These are phyloP conservation scores for Drymonia ruficornis DNA, from an alignment of 2,888 invertebrate genomes.

Conservation along the genomic window DNA sequence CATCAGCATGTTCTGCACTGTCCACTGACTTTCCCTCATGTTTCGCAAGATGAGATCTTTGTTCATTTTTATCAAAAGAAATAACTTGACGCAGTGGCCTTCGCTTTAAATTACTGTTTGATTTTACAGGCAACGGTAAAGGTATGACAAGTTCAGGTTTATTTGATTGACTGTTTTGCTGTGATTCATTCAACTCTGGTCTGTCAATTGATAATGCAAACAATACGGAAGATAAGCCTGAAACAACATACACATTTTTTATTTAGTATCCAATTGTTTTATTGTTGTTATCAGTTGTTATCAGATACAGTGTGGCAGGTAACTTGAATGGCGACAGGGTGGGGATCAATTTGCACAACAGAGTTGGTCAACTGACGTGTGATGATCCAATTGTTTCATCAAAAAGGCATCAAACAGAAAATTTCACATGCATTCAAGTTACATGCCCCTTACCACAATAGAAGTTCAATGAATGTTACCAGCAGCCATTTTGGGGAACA, in stretches of 20 bases:
- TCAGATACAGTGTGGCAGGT: background rate
- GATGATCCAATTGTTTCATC: too few species aligned
- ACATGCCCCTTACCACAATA: too few species aligned
- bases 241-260: conserved; percentile 43
- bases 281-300: conserved; percentile 8
- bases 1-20: conserved; percentile 42
- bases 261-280: conserved; percentile 12
- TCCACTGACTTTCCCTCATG: conserved; percentile 46
- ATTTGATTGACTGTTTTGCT: conserved; percentile 72
- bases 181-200: conserved; percentile 89
- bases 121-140: conserved; percentile 86
- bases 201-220: conserved; percentile 97
- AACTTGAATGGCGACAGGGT: too few species aligned
- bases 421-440: background rate
- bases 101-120: conserved; percentile 66
- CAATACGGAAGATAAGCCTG: conserved; percentile 93
- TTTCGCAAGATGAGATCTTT: conserved; percentile 36
- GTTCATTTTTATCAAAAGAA: conserved; percentile 77
- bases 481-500: conserved; percentile 94
- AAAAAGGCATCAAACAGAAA: background rate
- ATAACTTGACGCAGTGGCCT: conserved; percentile 79
- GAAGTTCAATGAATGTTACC: conserved; percentile 76
- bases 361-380: too few species aligned
- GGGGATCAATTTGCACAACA: too few species aligned
- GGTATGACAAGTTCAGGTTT: conserved; percentile 89